A percentile compares a stretch with the other conserved stretches of the same genome.
Evolutionary conservation across 2,888 invertebrate species (phyloP).

Genomic region (Iselma pallidipennis): DNA sequence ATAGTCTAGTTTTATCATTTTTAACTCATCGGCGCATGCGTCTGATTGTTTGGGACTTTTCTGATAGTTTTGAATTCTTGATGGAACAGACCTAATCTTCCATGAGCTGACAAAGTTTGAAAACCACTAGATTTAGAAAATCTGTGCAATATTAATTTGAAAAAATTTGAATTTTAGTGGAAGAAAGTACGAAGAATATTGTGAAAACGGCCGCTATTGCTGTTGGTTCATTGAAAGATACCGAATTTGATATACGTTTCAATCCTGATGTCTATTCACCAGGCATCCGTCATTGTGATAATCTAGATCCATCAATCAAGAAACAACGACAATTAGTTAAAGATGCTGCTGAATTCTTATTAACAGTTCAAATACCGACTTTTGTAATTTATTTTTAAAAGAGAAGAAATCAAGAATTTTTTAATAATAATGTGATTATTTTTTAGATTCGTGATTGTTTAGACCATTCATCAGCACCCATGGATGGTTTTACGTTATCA

Average conservation of each 20-base stretch:
- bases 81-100: too few species aligned
- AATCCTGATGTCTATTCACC: constrained; percentile 98
- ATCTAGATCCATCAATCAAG: constrained; percentile 67
- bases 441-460: constrained; percentile 82
- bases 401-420: neutral
- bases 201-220: constrained; percentile 88
- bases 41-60: too few species aligned
- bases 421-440: neutral
- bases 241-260: constrained; percentile 96
- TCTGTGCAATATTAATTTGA: too few species aligned
- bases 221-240: constrained; percentile 92
- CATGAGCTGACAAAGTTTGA: too few species aligned
- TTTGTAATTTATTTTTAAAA: constrained; percentile 64
- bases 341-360: constrained; percentile 94
- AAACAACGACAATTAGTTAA: constrained; percentile 89
- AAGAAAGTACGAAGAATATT: constrained; percentile 84
- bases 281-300: constrained; percentile 83
- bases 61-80: too few species aligned
- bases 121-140: too few species aligned
- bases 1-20: too few species aligned
- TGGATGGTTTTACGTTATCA: constrained; percentile 91
- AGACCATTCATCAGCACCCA: constrained; percentile 90
- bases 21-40: too few species aligned
- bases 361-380: constrained; percentile 91
- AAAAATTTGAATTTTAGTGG: constrained; percentile 60